A percentile compares a stretch with the other conserved stretches of the same genome.
These are phyloP conservation scores for Vespertilio murinus DNA, from an alignment of 2,797 vertebrate genomes.

Conservation along the genomic window DNA sequence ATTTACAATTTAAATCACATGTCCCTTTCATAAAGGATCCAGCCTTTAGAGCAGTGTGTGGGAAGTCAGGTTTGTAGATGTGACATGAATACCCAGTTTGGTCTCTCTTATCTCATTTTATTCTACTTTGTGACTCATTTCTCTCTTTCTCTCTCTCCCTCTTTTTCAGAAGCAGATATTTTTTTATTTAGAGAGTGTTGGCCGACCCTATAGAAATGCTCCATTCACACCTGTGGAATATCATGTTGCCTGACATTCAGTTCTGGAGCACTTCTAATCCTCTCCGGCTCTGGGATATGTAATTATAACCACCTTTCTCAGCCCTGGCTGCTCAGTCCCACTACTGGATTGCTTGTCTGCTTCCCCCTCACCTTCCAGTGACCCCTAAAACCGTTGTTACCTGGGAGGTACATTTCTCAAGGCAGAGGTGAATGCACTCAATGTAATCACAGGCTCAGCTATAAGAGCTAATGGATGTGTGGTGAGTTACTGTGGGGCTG, in stretches of 20 bases:
- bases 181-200: constrained; percentile 64
- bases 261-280: constrained; percentile 54
- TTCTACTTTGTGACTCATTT: neutral
- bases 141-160: neutral
- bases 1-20: neutral
- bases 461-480: neutral
- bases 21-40: neutral
- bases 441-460: neutral
- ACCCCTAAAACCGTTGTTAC: constrained; percentile 52
- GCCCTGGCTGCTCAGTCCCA: neutral
- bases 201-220: constrained; percentile 23
- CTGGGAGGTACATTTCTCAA: constrained; percentile 29
- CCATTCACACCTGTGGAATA: constrained; percentile 66
- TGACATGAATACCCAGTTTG: neutral
- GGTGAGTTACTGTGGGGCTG: neutral
- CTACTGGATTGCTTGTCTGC: constrained; percentile 4
- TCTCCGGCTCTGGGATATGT: constrained; percentile 34
- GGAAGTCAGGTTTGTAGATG: neutral
- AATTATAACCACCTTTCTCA: constrained; percentile 52
- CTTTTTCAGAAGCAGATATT: neutral
- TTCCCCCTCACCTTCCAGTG: constrained; percentile 66
- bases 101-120: neutral
- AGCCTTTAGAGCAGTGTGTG: neutral
- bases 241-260: constrained; percentile 61
- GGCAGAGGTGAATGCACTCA: neutral